Base-by-base conservation (phyloP, 2,113 vertebrate species). In the Bubo blakistoni region DNA sequence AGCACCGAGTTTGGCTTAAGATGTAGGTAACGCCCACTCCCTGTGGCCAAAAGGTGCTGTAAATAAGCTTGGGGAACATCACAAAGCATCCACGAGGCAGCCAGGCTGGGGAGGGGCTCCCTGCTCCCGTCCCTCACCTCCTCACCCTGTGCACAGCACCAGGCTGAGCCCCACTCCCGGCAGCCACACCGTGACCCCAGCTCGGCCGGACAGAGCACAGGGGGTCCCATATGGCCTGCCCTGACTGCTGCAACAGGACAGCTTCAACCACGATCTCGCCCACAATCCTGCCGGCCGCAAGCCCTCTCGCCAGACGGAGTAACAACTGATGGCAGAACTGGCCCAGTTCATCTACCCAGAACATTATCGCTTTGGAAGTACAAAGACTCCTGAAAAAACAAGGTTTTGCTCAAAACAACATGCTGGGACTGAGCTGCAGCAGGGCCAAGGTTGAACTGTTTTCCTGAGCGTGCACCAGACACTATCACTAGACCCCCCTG, bases 401-500 rank as follows among this genome's bases (percentile, higher is more conserved):
- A 15, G n/a, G 38, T 47, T 55, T 57, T 78, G 24, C 88, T 38
- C 32, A 29, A 46, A 65, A 21, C 16, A 40, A 21, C 1, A 0
- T 8, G 4, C 34, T 34, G 59, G 25, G 16, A n/a, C 34, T 25
- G 47, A 47, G 59, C 18, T 6, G 2, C 51, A 52, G 62, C 22
- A 19, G 0, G 10, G 24, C 21, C 46, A 34, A 9, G 10, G 42
- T 4, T 10, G 10, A 25, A 14, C 21, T 27, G 7, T 10, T 79
- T 6, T 38, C 22, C 51, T 16, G 36, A 27, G 51, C 2, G 1
- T 27, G n/a, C 54, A 44, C 13, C 29, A 36, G 54, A 22, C 4
- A 1, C 47, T 24, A 17, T 7, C 40, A 21, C n/a, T 5, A 2
- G 47, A 36, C 17, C 25, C 26, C 46, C 16, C 46, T 4, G 1